A percentile compares a stretch with the other conserved stretches of the same genome.
These are phyloP conservation scores for Eueides isabella DNA, from an alignment of 1,140 invertebrate genomes.

Conservation along the genomic window DNA sequence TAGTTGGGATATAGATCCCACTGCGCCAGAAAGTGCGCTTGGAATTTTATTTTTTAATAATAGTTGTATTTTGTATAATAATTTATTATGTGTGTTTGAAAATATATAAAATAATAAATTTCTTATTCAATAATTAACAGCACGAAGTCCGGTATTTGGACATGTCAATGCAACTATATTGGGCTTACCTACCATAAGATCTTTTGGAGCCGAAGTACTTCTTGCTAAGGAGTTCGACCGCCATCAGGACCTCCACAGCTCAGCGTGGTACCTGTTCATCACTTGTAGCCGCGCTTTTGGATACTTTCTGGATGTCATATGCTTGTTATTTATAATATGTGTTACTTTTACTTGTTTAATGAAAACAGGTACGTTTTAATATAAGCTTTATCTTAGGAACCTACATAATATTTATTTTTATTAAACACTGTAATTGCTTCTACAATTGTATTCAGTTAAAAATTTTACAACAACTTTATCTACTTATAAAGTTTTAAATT, in stretches of 20 bases:
- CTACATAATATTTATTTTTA: background rate
- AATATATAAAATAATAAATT: background rate
- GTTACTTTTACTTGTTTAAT: conserved; percentile 85
- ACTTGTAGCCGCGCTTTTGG: conserved; percentile 91
- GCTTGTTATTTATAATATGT: conserved; percentile 86
- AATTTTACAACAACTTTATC: too few species aligned
- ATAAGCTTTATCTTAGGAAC: background rate
- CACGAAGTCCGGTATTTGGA: conserved; percentile 92
- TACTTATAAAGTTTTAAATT: too few species aligned
- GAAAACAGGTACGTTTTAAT: conserved; percentile 60
- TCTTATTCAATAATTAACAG: conserved; percentile 43
- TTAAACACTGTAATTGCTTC: background rate
- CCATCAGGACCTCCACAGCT: conserved; percentile 88
- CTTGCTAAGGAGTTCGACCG: conserved; percentile 85
- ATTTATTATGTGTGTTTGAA: too few species aligned
- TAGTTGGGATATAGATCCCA: too few species aligned
- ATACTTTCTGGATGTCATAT: conserved; percentile 88
- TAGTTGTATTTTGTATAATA: too few species aligned
- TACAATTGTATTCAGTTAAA: too few species aligned
- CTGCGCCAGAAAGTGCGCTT: too few species aligned
- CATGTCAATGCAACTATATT: conserved; percentile 92
- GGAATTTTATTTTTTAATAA: too few species aligned
- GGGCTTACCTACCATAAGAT: conserved; percentile 91
- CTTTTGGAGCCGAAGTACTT: conserved; percentile 85
- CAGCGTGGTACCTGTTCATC: conserved; percentile 88